phyloP scores from a whole-genome alignment of 2,888 invertebrate species.

The Clunio marinus region DNA sequence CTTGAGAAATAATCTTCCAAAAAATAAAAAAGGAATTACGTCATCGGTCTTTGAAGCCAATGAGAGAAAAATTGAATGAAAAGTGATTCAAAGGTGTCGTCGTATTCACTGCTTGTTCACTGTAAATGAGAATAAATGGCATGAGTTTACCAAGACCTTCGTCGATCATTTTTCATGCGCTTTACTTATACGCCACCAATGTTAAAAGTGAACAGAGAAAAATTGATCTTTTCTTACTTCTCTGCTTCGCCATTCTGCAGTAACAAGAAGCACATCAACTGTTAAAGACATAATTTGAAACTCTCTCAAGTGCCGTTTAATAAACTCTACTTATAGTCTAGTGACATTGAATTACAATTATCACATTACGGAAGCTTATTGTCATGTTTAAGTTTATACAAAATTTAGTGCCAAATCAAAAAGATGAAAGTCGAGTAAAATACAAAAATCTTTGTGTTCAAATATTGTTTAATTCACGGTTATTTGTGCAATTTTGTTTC shows the following conservation, averaged over 20 bases:
- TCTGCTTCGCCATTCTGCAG: conserved; percentile 1
- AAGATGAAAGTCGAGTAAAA: conserved; percentile 34
- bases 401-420: conserved; percentile 18
- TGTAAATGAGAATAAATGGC: background rate
- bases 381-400: conserved; percentile 37
- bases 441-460: background rate
- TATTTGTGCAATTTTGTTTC: conserved; percentile 5
- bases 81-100: background rate
- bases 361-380: background rate
- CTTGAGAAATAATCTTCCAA: conserved; percentile 25
- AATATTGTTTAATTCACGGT: background rate
- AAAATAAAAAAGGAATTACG: background rate
- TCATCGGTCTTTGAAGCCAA: background rate
- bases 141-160: background rate
- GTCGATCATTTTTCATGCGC: background rate
- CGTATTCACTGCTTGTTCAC: background rate
- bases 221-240: background rate
- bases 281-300: background rate
- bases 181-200: background rate
- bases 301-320: background rate
- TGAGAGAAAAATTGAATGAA: background rate
- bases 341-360: background rate
- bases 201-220: too few relatives aligned
- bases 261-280: background rate
- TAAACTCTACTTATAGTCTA: too few relatives aligned